These are phyloP conservation scores for Papilio demoleus DNA, from an alignment of 2,888 invertebrate genomes.

Conservation along the genomic window DNA sequence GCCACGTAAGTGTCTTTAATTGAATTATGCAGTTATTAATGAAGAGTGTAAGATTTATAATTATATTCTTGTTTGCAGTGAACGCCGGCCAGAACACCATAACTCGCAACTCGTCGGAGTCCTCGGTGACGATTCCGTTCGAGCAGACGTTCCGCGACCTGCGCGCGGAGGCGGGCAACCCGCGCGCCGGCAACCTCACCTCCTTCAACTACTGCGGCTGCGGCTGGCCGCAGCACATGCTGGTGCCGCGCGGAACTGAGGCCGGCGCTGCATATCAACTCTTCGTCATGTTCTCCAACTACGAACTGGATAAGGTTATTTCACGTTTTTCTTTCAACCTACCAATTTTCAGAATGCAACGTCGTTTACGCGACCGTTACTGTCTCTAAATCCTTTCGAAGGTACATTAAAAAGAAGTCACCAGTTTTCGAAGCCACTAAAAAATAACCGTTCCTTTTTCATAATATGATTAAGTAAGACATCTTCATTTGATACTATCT, in stretches of 20 bases:
- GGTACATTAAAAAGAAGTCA: too few relatives aligned
- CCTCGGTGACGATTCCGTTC: constrained; percentile 83
- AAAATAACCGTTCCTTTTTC: too few relatives aligned
- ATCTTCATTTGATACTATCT: too few relatives aligned
- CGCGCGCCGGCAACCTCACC: constrained; percentile 55
- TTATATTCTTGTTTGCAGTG: constrained; percentile 67
- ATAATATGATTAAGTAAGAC: too few relatives aligned
- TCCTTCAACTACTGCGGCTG: constrained; percentile 85
- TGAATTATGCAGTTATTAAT: neutral
- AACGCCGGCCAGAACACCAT: constrained; percentile 82
- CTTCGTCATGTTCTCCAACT: constrained; percentile 80
- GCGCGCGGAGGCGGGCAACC: constrained; percentile 58
- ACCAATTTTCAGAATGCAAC: neutral
- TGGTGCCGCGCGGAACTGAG: constrained; percentile 80
- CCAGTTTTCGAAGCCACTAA: too few relatives aligned
- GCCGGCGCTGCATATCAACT: constrained; percentile 68
- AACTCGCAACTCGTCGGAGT: constrained; percentile 83
- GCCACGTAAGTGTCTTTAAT: constrained; percentile 74
- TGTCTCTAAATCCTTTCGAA: too few relatives aligned
- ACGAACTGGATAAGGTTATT: constrained; percentile 73
- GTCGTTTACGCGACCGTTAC: neutral
- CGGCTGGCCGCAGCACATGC: constrained; percentile 85
- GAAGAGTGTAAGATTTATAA: neutral
- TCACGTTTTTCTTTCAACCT: neutral
- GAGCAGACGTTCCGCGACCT: constrained; percentile 84